Evolutionary conservation across 2,113 vertebrate genomes (phyloP), one percentile per base, ranked within the genome.

Genomic region (Columba janthina): DNA sequence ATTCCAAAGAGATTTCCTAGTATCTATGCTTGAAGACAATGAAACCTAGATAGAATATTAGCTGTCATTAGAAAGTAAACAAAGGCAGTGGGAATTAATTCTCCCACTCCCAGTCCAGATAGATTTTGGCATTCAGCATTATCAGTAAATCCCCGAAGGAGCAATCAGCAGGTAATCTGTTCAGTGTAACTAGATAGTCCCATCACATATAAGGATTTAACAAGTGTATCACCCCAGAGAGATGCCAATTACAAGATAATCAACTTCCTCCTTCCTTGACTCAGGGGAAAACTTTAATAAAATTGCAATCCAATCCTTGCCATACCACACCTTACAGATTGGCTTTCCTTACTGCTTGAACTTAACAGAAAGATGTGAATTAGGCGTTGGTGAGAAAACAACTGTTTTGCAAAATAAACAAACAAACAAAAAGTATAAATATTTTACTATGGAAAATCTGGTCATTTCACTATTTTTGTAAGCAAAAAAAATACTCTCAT

Each of bases 101-200:
- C 92, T 84, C 90, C 50, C 57, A 79, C 73, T 92, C 50, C 75
- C 65, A 89, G 92, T 95, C 93, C 88, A 93, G 83, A 92, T 89
- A 84, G 95, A 89, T 90, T 89, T 88, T 87, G 88, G 88, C 62
- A 81, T 95, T 96, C 86, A 85, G 38, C 46, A 79, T 72, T 95
- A 96, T 96, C 96, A 87, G 84, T 82, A 92, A 95, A 93, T 92
- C 90, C 94, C 90, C 90, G 70, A 93, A 96, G 84, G 25, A 75
- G 76, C 86, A 93, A 95, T 96, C 94, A 96, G 80, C 57, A 94
- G 94, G 92, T 97, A 92, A 93, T 94, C 92, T 95, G 80, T 73
- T 96, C 94, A 93, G 62, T 24, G 83, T 57, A 89, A 93, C 92
- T 87, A 87, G 86, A 94, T 89, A 90, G 90, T 82, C 86, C 88